Evolutionary conservation across 2,797 vertebrate genomes (phyloP), one percentile per base, ranked within the genome.

Genomic region (Chelmon rostratus): DNA sequence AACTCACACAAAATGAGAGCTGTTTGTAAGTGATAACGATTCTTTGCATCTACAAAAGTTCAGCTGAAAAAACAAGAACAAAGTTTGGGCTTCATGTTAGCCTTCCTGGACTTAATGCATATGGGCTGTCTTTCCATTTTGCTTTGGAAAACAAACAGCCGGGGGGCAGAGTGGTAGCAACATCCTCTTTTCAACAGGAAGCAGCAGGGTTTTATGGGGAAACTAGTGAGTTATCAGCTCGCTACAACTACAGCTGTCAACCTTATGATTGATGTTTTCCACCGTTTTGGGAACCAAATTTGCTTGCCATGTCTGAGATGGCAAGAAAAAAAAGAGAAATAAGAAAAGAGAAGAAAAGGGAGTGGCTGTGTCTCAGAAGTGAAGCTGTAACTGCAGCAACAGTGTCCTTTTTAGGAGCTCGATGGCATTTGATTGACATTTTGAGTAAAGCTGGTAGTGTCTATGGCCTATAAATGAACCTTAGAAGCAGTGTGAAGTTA

Each of bases 241-340:
- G 0, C 46, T 63, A 49, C 63, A 77, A 68, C 68, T 47, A 21
- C 47, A 64, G 66, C 79, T 64, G 72, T 73, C 86, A 75, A 13
- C 33, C 13, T 5, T n/a, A 31, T 44, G 37, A 84, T n/a, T 62
- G 79, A 90, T 87, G 81, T 70, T 56, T 57, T 77, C 68, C 54
- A 19, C 63, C 56, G 12, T 37, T 59, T 28, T 25, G 23, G 38
- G 65, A 70, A 72, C 15, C 35, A 73, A 83, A 75, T 4, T 7
- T 6, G 19, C 13, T 59, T 35, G 25, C 11, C 1, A 44, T 37
- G 44, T 15, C 6, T 44, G 15, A 73, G 12, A 70, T 49, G 9
- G 6, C 4, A n/a, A 40, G 5, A 57, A 50, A 5, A 33, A 6
- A n/a, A 8, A 21, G n/a, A 35, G 3, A 16, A 46, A 46, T 38